phyloP scores from a whole-genome alignment of 2,888 invertebrate genomes.

The Meghimatium bilineatum region DNA sequence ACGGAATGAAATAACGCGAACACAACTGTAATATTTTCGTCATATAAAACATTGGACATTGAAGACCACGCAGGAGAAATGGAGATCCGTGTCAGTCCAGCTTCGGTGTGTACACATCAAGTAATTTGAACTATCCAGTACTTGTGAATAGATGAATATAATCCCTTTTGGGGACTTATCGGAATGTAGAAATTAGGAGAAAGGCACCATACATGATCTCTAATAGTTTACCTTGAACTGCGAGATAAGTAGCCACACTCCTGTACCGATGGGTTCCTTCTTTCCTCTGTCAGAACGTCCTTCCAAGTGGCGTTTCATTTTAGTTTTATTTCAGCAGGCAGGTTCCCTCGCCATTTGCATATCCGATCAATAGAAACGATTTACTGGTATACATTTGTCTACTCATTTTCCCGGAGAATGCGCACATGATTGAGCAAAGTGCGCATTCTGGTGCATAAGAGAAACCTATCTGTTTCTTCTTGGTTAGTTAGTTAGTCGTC shows the following conservation, averaged over 20 bases:
- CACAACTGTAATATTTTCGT: too few relatives aligned
- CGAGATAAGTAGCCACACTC: slow-evolving; percentile 18
- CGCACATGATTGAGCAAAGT: background rate
- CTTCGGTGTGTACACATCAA: too few relatives aligned
- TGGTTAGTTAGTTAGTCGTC: too few relatives aligned
- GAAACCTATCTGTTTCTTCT: background rate
- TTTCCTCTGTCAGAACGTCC: background rate
- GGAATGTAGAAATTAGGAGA: background rate
- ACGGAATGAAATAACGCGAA: too few relatives aligned
- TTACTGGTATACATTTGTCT: background rate
- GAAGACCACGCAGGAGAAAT: too few relatives aligned
- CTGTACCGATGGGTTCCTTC: background rate
- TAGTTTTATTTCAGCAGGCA: background rate
- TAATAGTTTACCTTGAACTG: background rate
- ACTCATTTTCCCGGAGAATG: background rate
- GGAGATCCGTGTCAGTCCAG: too few relatives aligned
- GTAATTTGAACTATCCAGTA: too few relatives aligned
- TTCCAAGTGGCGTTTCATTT: slow-evolving; percentile 7
- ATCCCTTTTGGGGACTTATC: background rate
- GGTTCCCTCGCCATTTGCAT: background rate
- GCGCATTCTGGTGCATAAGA: background rate
- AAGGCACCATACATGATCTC: background rate
- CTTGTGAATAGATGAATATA: too few relatives aligned
- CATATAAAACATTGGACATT: too few relatives aligned
- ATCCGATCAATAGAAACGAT: background rate